These are phyloP conservation scores for Dasysyrphus tricinctus DNA, from an alignment of 2,888 invertebrate genomes.

Conservation along the genomic window DNA sequence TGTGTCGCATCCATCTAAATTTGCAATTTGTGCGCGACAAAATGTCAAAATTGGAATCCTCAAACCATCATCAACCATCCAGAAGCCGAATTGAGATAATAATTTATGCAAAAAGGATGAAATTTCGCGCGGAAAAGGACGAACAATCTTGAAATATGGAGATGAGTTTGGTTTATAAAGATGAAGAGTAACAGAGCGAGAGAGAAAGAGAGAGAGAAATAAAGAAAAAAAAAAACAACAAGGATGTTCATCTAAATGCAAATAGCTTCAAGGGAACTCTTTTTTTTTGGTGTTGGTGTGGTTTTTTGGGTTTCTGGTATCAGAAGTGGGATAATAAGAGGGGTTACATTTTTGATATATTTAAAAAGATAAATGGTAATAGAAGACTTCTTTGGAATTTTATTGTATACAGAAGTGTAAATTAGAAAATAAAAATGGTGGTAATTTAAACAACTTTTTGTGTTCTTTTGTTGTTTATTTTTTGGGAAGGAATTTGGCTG, in stretches of 20 bases:
- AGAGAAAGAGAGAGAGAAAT: not conserved
- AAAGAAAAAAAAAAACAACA: conserved; percentile 23
- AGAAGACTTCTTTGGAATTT: conserved; percentile 44
- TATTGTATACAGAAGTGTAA: conserved; percentile 68
- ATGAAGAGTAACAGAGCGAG: not conserved
- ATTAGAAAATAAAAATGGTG: conserved; percentile 66
- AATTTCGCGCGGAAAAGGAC: conserved; percentile 57
- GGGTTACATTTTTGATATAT: conserved; percentile 26
- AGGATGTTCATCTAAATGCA: conserved; percentile 75
- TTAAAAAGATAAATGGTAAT: conserved; percentile 28
- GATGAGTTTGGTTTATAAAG: conserved; percentile 65
- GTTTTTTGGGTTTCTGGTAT: conserved; percentile 25
- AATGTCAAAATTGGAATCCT: conserved; percentile 67
- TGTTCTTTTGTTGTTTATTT: conserved; percentile 1
- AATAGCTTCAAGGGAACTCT: conserved; percentile 68
- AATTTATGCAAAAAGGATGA: conserved; percentile 75
- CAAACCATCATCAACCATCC: conserved; percentile 30
- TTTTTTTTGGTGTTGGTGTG: conserved; percentile 34
- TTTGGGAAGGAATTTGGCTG: not conserved
- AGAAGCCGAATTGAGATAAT: conserved; percentile 71
- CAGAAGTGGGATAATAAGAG: conserved; percentile 5
- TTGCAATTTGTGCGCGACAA: conserved; percentile 72
- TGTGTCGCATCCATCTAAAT: conserved; percentile 54
- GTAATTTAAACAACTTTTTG: conserved; percentile 39
- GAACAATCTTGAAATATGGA: conserved; percentile 67